These are phyloP conservation scores for Corythoichthys intestinalis DNA, from an alignment of 2,113 vertebrate species.

Conservation along the genomic window DNA sequence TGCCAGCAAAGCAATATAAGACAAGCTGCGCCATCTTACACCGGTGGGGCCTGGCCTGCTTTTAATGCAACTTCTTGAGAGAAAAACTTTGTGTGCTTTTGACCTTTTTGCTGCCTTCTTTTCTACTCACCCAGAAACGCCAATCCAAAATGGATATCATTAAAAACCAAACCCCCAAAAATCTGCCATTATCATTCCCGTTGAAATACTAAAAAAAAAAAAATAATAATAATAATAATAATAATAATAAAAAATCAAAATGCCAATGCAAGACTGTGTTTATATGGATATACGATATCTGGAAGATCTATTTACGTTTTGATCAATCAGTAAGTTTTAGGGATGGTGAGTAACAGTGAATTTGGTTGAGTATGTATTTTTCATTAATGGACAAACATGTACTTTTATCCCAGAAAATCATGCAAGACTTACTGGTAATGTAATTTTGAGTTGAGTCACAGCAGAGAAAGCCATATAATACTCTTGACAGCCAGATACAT, in stretches of 20 bases:
- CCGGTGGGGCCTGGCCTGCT: constrained; percentile 54
- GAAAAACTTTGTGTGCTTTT: constrained; percentile 35
- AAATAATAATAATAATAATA: no score
- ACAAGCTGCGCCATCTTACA: constrained; percentile 65
- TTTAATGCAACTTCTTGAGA: constrained; percentile 52
- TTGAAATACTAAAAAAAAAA: no score
- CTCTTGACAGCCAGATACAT: constrained; percentile 18
- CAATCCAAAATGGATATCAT: background rate
- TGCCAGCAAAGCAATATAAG: constrained; percentile 64
- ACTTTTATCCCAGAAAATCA: constrained; percentile 9
- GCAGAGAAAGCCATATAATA: constrained; percentile 17
- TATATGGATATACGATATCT: no score
- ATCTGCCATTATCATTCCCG: background rate
- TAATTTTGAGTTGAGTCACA: constrained; percentile 47
- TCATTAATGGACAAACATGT: constrained; percentile 14
- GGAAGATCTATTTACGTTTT: no score
- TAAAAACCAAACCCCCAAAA: background rate
- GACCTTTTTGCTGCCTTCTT: constrained; percentile 16
- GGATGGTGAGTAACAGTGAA: background rate
- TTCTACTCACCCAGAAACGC: constrained; percentile 5
- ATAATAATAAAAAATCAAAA: no score
- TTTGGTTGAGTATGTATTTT: background rate
- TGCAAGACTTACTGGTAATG: constrained; percentile 38
- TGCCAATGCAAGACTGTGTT: no score
- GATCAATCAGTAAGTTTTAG: background rate